phyloP scores from a whole-genome alignment of 2,888 invertebrate genomes.

The Pocota personata region DNA sequence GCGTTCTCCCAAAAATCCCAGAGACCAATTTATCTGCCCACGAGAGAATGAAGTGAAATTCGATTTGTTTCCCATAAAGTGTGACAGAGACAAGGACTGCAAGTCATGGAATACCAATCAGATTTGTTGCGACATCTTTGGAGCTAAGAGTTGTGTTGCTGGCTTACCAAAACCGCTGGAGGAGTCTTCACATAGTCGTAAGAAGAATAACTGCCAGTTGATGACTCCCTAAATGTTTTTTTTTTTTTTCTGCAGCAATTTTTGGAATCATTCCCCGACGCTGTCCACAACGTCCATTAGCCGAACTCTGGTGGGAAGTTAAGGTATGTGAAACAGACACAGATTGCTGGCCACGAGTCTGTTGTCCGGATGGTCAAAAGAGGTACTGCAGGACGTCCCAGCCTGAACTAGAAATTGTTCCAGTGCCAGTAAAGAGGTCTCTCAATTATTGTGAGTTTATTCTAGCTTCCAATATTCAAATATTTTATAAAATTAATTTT shows the following conservation, averaged over 20 bases:
- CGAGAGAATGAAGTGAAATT: slow-evolving; percentile 83
- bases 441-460: slow-evolving; percentile 86
- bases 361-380: slow-evolving; percentile 88
- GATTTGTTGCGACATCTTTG: slow-evolving; percentile 82
- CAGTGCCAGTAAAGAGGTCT: slow-evolving; percentile 86
- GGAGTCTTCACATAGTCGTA: slow-evolving; percentile 80
- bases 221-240: background rate
- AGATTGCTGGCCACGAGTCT: slow-evolving; percentile 90
- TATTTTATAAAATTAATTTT: background rate
- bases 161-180: slow-evolving; percentile 85
- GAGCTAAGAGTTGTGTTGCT: slow-evolving; percentile 84
- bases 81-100: slow-evolving; percentile 80
- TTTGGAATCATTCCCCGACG: slow-evolving; percentile 88
- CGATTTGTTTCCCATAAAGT: slow-evolving; percentile 81
- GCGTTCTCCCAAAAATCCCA: slow-evolving; percentile 73
- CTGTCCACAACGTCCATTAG: slow-evolving; percentile 87
- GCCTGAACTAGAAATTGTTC: slow-evolving; percentile 85
- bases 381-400: slow-evolving; percentile 89
- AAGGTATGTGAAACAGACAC: slow-evolving; percentile 87
- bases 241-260: slow-evolving; percentile 84
- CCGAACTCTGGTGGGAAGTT: slow-evolving; percentile 88
- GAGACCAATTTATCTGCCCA: slow-evolving; percentile 80
- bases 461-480: background rate
- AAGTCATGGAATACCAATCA: slow-evolving; percentile 80
- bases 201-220: slow-evolving; percentile 52